Base-by-base conservation (phyloP, 1,140 invertebrate genomes). In the Euglossa dilemma region DNA sequence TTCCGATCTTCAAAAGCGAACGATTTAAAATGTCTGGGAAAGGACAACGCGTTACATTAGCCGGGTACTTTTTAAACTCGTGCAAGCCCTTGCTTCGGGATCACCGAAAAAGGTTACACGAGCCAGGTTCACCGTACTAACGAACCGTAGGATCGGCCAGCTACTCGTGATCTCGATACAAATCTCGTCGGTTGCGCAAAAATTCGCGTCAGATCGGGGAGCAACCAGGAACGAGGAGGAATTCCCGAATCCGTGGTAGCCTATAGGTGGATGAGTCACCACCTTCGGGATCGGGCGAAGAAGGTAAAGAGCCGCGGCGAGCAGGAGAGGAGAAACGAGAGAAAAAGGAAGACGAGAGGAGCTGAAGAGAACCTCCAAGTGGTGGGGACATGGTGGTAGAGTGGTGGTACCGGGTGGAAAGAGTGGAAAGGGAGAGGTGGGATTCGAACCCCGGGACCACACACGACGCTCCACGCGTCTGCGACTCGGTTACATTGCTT, bases 391-490 rank as follows among this genome's bases (percentile, higher is more conserved):
- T 52, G 56, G 18, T 36, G 61, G 50, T 28, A 77, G 80, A 81
- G 88, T 87, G 88, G 85, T 82, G 81, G 83, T 87, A 87, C 85
- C 88, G 85, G 85, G 83, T 84, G 77, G 87, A 92, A 87, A 90
- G 89, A 91, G 85, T 79, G 90, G 90, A 88, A 85, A 91, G 91
- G 91, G 89, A 89, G 91, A 93, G 91, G 92, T 92, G 92, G 91
- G 90, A 92, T 89, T 89, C 85, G 91, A 94, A 88, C 82, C 87
- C 89, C 87, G 88, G 88, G 94, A 94, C 93, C 94, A 94, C 93
- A 94, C 94, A 94, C 93, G 93, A 94, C 89, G 93, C 91, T 93
- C 94, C 93, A 94, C 93, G 93, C 93, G 94, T 94, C 93, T 94
- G 90, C 92, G 93, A 93, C 93, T 94, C 91, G 92, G 93, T 94